Evolutionary conservation across 64 coral and sea anemone genomes (phyloP).

Genomic region (Montipora foliosa): DNA sequence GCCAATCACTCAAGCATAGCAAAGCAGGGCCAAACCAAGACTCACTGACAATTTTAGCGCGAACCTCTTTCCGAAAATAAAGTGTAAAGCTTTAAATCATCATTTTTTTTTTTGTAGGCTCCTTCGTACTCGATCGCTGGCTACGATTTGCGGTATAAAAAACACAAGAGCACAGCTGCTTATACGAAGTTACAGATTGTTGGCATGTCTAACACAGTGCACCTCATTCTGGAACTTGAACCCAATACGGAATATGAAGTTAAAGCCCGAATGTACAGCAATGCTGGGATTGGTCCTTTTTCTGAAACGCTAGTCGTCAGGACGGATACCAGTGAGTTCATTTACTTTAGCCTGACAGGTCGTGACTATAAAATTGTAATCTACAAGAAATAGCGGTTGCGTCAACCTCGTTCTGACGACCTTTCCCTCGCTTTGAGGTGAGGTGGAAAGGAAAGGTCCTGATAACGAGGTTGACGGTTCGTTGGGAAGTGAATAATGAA

Average conservation of each 20-base stretch:
- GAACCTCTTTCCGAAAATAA: too few relatives aligned
- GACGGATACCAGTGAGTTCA: constrained; percentile 63
- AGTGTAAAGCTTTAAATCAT: background rate
- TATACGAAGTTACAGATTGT: constrained; percentile 19
- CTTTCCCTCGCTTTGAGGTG: too few relatives aligned
- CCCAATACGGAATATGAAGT: constrained; percentile 71
- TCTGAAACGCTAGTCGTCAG: constrained; percentile 56
- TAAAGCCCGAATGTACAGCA: constrained; percentile 93
- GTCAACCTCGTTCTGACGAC: too few relatives aligned
- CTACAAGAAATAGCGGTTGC: too few relatives aligned
- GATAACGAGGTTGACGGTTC: too few relatives aligned
- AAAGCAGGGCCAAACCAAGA: too few relatives aligned
- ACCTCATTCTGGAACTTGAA: constrained; percentile 71
- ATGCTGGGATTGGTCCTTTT: constrained; percentile 84
- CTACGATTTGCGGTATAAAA: constrained; percentile 73
- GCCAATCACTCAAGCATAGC: too few relatives aligned
- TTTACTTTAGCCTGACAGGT: background rate
- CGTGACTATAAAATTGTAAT: background rate
- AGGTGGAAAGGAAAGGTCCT: too few relatives aligned
- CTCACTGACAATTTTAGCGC: too few relatives aligned
- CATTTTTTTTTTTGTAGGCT: constrained; percentile 24
- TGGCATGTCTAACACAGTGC: constrained; percentile 20
- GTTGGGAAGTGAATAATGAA: too few relatives aligned
- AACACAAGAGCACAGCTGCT: constrained; percentile 11
- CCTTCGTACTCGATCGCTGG: constrained; percentile 67